Conservation (phyloP, 2,113 vertebrate species). For the Motacilla tschutschensis region DNA sequence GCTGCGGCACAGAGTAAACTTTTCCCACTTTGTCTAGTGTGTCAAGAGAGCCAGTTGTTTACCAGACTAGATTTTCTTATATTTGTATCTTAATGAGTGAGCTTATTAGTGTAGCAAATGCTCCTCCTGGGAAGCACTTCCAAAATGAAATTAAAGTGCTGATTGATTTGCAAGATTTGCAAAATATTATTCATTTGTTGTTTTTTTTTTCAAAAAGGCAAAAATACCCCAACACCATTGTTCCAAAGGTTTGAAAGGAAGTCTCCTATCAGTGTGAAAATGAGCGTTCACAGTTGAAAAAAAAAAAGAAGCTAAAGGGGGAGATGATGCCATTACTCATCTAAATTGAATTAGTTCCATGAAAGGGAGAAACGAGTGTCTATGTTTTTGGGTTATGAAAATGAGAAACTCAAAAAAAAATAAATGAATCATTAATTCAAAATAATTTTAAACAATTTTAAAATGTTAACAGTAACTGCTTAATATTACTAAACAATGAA, state of each 20-base stretch:
- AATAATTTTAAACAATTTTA: background rate
- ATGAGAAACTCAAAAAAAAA: background rate
- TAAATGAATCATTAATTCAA: rapidly evolving
- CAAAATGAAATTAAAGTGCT: conserved; percentile 9
- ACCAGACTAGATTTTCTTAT: conserved; percentile 19
- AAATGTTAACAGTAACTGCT: background rate
- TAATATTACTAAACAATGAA: background rate
- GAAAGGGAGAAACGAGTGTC: background rate
- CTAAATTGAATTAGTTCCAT: background rate
- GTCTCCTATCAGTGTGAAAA: background rate
- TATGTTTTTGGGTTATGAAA: background rate
- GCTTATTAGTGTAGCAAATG: conserved; percentile 31
- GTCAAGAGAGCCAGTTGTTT: background rate
- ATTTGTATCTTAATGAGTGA: conserved; percentile 3
- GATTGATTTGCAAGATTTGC: background rate
- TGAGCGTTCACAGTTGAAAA: background rate
- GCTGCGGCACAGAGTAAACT: background rate
- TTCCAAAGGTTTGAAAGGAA: background rate
- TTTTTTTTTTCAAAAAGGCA: background rate
- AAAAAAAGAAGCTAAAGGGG: background rate
- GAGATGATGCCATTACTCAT: background rate
- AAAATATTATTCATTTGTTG: background rate
- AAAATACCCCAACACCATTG: background rate
- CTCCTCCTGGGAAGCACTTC: background rate
- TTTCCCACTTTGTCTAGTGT: background rate